Evolutionary conservation across 2,888 invertebrate species (phyloP).

Genomic region (Xestia sexstrigata): DNA sequence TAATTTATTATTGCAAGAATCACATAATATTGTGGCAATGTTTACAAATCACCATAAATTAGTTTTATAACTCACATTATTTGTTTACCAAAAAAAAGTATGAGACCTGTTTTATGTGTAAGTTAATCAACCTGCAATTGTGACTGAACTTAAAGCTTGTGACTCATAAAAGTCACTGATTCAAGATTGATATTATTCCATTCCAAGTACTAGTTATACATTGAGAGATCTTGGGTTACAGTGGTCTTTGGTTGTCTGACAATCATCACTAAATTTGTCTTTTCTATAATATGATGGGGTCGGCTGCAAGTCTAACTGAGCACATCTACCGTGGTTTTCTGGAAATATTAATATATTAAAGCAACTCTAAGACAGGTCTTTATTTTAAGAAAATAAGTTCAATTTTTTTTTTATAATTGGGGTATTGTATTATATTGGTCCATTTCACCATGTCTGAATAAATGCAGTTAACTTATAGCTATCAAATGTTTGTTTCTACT

Average conservation of each 20-base stretch:
- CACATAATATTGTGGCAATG: background rate
- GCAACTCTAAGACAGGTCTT: background rate
- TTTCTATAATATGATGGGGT: background rate
- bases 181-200: slow-evolving; percentile 27
- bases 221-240: slow-evolving; percentile 1
- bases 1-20: background rate
- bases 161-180: slow-evolving; percentile 34
- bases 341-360: background rate
- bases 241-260: background rate
- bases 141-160: slow-evolving; percentile 29
- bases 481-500: background rate
- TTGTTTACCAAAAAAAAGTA: background rate
- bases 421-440: too few species aligned
- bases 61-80: background rate
- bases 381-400: background rate
- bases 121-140: background rate
- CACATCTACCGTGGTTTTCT: background rate
- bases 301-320: too few species aligned
- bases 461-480: background rate
- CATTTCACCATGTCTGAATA: too few species aligned
- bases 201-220: background rate
- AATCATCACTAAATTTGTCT: background rate
- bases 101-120: background rate
- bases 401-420: background rate
- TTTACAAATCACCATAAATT: background rate